Base-by-base conservation (phyloP, 1,140 invertebrate species). In the Philotrypesis tridentata region DNA sequence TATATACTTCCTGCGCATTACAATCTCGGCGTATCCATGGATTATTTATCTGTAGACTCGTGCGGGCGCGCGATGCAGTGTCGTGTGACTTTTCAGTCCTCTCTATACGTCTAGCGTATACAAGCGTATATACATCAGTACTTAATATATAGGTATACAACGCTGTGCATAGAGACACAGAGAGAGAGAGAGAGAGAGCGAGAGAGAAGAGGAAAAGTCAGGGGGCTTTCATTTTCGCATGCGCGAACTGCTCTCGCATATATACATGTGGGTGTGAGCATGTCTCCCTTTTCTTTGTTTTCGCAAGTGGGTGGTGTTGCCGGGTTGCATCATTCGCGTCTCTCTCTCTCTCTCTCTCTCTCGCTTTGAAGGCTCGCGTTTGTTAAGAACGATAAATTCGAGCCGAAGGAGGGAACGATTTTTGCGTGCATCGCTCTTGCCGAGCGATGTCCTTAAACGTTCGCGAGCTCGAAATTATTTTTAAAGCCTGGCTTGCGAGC, bases 231-330 rank as follows among this genome's bases (percentile, higher is more conserved):
- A 65, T 76, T 75, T 81, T 68, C 65, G 43, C 67, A n/a, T 3
- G 33, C 6, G 65, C 12, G 43, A 55, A n/a, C 14, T 73, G n/a
- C 25, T 14, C n/a, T n/a, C n/a, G n/a, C n/a, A n/a, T n/a, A n/a
- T 29, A 21, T n/a, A 68, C n/a, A 14, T 25, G 63, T 77, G 73
- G 27, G 74, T 72, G 60, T n/a, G 31, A 43, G 8, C 77, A 25
- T 71, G 68, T 79, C 77, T 25, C 71, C 33, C 43, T 82, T 77
- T 72, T 72, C 74, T 82, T 82, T 82, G 80, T 82, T 48, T 77
- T 77, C 65, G 6, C 63, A 77, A 72, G 74, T 82, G 80, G 74
- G 80, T 72, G 80, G 70, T 29, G 76, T 14, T 63, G 43, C 25
- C 9, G 33, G 55, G 25, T 82, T 82, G 31, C 80, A 82, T 77